These are phyloP conservation scores for Halocaridina rubra DNA, from an alignment of 2,888 invertebrate species.

Conservation along the genomic window DNA sequence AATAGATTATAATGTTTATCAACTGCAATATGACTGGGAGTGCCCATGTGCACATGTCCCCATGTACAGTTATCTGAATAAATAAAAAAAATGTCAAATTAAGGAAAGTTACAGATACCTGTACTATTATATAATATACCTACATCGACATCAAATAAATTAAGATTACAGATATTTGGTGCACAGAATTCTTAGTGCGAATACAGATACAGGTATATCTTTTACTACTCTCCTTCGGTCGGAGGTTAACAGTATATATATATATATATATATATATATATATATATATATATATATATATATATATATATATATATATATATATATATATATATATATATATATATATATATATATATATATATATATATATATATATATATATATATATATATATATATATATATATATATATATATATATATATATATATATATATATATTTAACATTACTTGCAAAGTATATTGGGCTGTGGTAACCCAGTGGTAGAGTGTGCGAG, in stretches of 20 bases:
- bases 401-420: background rate
- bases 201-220: background rate
- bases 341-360: background rate
- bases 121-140: background rate
- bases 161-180: background rate
- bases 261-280: too few relatives aligned
- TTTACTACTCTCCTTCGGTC: too few relatives aligned
- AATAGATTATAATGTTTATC: too few relatives aligned
- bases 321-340: background rate
- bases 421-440: background rate
- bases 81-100: too few relatives aligned
- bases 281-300: too few relatives aligned
- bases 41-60: too few relatives aligned
- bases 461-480: background rate
- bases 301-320: too few relatives aligned
- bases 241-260: too few relatives aligned
- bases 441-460: background rate
- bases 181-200: background rate
- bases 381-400: background rate
- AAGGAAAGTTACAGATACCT: background rate
- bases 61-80: too few relatives aligned
- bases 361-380: background rate
- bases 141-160: background rate
- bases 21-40: too few relatives aligned
- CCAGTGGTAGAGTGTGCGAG: background rate